Base-by-base conservation (phyloP, 2,888 invertebrate species). In the Ypsolopha sequella region DNA sequence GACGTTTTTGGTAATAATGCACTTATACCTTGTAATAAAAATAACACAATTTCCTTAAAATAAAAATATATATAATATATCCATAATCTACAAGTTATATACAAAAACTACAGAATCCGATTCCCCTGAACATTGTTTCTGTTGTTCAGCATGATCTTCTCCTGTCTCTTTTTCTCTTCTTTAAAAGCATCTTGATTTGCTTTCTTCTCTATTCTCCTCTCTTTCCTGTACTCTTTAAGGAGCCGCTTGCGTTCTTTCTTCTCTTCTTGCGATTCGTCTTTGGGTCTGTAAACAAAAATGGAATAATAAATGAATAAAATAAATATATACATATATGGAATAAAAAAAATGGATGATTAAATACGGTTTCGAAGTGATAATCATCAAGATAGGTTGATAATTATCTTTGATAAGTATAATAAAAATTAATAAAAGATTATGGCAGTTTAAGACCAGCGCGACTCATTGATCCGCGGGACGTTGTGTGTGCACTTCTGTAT, bases 141-240 rank as follows among this genome's bases (percentile, higher is more conserved):
- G 63, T 93, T 93, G 71, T 95, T 95, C 56, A 94, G 73, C 64
- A 90, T 79, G 48, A 94, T 92, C 71, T 94, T 94, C 66, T 91
- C 91, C 66, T 95, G 94, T 4, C 91, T 82, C 64, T 94, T 93
- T 78, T 93, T 92, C 66, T 96, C 95, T 60, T 95, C 93, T 66
- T 93, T 95, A 69, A 96, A 96, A 0, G 94, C 95, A 38, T 90
- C 86, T 9, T 89, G 88, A 67, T 96, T 96, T 0, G 92, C 90
- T 70, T 96, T 96, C 76, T 91, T 92, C 70, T 96, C 96, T 50
- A 91, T 66, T 68, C 95, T 88, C 56, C 96, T 89, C 65, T 95
- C 95, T 77, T 80, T 89, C 62, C 94, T 89, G 64, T 93, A 94
- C 59, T 93, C 93, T 68, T 92, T 95, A 0, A 97, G 82, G 4